These are phyloP conservation scores for Ochropleura leucogaster DNA, from an alignment of 2,888 invertebrate genomes.

Conservation along the genomic window DNA sequence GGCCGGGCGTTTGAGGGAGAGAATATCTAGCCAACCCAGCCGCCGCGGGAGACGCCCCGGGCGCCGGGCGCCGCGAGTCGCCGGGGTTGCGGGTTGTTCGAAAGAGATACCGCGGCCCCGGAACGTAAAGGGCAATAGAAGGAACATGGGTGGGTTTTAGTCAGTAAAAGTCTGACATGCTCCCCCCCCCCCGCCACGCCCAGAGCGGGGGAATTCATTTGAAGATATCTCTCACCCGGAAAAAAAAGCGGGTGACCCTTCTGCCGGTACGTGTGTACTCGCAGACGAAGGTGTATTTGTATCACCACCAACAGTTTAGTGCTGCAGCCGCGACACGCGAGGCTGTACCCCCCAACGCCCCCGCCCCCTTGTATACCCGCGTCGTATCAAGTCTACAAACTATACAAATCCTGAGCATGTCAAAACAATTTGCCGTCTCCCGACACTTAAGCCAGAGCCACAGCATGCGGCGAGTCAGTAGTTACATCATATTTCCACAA, in stretches of 20 bases:
- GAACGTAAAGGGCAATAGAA: too few relatives aligned
- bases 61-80: too few relatives aligned
- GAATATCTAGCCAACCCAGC: too few relatives aligned
- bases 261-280: neutral
- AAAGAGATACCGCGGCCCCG: too few relatives aligned
- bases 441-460: slow-evolving; percentile 5
- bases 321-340: slow-evolving; percentile 24
- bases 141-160: too few relatives aligned
- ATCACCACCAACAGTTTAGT: slow-evolving; percentile 18
- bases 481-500: neutral
- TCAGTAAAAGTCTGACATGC: too few relatives aligned
- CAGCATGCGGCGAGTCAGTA: neutral
- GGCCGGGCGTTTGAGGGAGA: too few relatives aligned
- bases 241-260: slow-evolving; percentile 3
- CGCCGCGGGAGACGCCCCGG: too few relatives aligned
- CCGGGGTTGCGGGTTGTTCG: too few relatives aligned
- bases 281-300: slow-evolving; percentile 8
- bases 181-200: too few relatives aligned
- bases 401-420: slow-evolving; percentile 39
- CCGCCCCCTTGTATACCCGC: neutral
- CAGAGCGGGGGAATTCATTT: too few relatives aligned
- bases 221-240: too few relatives aligned
- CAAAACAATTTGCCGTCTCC: slow-evolving; percentile 43
- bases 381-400: slow-evolving; percentile 23
- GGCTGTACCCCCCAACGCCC: neutral